A percentile compares a stretch with the other conserved stretches of the same genome.
These are phyloP conservation scores for Melanostoma scalare DNA, from an alignment of 2,888 invertebrate species.

Conservation along the genomic window DNA sequence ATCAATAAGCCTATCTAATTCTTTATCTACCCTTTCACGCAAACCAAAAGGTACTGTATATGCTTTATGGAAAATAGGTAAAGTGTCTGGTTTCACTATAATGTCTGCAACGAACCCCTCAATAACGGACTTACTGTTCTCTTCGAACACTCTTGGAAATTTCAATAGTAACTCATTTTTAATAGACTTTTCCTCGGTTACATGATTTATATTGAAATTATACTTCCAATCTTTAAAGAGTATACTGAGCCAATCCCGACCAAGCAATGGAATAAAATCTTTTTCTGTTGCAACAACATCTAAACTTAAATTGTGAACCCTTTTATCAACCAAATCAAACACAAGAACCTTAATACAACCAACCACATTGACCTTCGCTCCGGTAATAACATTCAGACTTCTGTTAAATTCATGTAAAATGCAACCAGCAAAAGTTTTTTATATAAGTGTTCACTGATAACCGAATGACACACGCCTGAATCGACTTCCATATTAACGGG, in stretches of 20 bases:
- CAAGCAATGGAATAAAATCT: too few species aligned
- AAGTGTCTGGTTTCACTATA: neutral
- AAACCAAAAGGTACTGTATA: conserved; percentile 13
- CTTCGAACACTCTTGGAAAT: neutral
- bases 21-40: conserved; percentile 2
- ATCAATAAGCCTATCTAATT: conserved; percentile 7
- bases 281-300: neutral
- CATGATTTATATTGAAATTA: neutral
- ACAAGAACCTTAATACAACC: neutral
- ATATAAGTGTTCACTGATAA: neutral
- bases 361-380: conserved; percentile 8
- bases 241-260: conserved; percentile 5
- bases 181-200: neutral
- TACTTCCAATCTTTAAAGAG: conserved; percentile 2
- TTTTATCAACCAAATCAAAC: neutral
- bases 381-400: conserved; percentile 5
- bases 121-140: conserved; percentile 1
- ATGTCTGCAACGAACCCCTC: neutral
- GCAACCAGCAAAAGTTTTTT: conserved; percentile 4
- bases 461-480: too few species aligned
- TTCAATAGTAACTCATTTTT: neutral
- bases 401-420: conserved; percentile 2
- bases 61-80: conserved; percentile 1
- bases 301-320: neutral
- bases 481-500: neutral